Conservation (phyloP, 2,888 invertebrate species). For the Drosophila fulvimacula region DNA sequence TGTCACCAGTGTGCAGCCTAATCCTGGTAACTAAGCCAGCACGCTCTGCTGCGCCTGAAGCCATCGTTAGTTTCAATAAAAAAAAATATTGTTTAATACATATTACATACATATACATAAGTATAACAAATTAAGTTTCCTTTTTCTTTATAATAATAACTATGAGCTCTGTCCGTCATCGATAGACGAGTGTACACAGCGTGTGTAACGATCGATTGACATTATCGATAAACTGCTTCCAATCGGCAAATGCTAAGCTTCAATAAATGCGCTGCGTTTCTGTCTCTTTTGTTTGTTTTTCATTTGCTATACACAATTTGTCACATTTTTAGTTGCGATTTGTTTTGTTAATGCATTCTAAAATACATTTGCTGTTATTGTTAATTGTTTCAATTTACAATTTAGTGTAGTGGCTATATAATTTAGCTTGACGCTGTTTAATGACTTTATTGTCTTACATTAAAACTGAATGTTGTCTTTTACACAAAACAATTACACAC, state of each 20-base stretch:
- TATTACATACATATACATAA: slow-evolving; percentile 45
- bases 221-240: slow-evolving; percentile 25
- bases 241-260: slow-evolving; percentile 49
- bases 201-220: slow-evolving; percentile 23
- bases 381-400: slow-evolving; percentile 55
- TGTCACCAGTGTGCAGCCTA: slow-evolving; percentile 13
- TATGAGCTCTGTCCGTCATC: slow-evolving; percentile 32
- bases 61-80: slow-evolving; percentile 34
- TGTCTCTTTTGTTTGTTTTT: not conserved
- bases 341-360: slow-evolving; percentile 3
- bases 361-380: slow-evolving; percentile 36
- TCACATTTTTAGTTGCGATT: slow-evolving; percentile 45
- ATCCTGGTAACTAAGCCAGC: slow-evolving; percentile 13
- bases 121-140: slow-evolving; percentile 47
- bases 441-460: slow-evolving; percentile 66
- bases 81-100: slow-evolving; percentile 33
- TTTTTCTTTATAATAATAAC: slow-evolving; percentile 37
- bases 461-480: slow-evolving; percentile 61
- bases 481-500: slow-evolving; percentile 51
- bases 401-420: slow-evolving; percentile 36
- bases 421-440: slow-evolving; percentile 40
- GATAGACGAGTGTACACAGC: slow-evolving; percentile 22
- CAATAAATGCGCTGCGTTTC: slow-evolving; percentile 51
- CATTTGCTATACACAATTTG: slow-evolving; percentile 51
- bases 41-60: slow-evolving; percentile 18